These are phyloP conservation scores for Brachypteracias leptosomus DNA, from an alignment of 2,113 vertebrate genomes.

Conservation along the genomic window DNA sequence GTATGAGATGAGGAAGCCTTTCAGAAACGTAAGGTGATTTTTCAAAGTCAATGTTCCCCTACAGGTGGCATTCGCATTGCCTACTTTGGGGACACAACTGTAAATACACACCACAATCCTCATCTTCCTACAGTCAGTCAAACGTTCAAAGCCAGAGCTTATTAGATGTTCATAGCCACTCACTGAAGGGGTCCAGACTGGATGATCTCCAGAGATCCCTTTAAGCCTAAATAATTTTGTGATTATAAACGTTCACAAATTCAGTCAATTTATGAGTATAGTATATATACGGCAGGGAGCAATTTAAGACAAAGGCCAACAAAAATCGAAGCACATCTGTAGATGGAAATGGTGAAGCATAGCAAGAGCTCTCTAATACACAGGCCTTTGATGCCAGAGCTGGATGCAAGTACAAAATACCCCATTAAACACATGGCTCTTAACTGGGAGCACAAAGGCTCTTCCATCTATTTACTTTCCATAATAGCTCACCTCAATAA, in stretches of 20 bases:
- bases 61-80: neutral
- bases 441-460: neutral
- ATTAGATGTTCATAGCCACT: neutral
- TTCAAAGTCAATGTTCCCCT: neutral
- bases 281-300: neutral
- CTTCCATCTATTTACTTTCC: neutral
- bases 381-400: neutral
- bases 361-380: neutral
- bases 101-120: neutral
- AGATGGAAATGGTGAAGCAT: neutral
- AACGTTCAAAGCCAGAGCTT: neutral
- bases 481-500: neutral
- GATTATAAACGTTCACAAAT: neutral
- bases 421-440: neutral
- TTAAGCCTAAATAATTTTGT: neutral
- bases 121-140: neutral
- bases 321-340: neutral
- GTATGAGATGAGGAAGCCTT: neutral
- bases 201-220: neutral
- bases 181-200: neutral
- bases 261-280: neutral
- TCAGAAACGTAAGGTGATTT: neutral
- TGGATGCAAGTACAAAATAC: neutral
- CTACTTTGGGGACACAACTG: neutral
- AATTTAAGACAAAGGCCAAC: neutral